These are phyloP conservation scores for Rhopalosiphum maidis DNA, from an alignment of 1,140 invertebrate species.

Conservation along the genomic window DNA sequence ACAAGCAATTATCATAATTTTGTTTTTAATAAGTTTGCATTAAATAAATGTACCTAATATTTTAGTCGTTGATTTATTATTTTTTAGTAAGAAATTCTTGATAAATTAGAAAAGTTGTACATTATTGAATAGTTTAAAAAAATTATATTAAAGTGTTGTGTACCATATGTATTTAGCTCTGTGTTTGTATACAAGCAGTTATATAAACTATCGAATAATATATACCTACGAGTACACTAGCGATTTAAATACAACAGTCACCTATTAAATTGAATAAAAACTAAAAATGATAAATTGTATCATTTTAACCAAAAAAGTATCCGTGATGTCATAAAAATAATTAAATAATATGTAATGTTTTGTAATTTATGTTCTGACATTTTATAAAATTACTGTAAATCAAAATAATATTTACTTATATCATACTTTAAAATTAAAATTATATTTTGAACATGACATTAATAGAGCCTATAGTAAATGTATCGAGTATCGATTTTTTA, in stretches of 20 bases:
- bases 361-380: background rate
- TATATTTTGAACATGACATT: background rate
- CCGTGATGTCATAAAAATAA: background rate
- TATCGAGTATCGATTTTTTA: background rate
- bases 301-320: background rate
- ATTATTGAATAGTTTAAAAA: slow-evolving; percentile 6
- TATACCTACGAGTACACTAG: background rate
- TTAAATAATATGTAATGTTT: background rate
- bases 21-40: background rate
- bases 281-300: slow-evolving; percentile 8
- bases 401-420: background rate
- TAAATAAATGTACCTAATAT: background rate
- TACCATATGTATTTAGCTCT: slow-evolving; percentile 30
- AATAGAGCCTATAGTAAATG: background rate
- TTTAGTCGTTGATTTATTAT: background rate
- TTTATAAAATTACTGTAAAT: background rate
- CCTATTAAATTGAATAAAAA: background rate
- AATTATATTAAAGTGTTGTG: slow-evolving; percentile 20
- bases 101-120: background rate
- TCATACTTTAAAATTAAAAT: background rate
- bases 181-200: slow-evolving; percentile 30
- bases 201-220: slow-evolving; percentile 10
- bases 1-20: background rate
- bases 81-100: slow-evolving; percentile 7
- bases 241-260: background rate